Evolutionary conservation across 2,888 invertebrate species (phyloP), one percentile per base, ranked within the genome.

Genomic region (Epirrhoe alternata): DNA sequence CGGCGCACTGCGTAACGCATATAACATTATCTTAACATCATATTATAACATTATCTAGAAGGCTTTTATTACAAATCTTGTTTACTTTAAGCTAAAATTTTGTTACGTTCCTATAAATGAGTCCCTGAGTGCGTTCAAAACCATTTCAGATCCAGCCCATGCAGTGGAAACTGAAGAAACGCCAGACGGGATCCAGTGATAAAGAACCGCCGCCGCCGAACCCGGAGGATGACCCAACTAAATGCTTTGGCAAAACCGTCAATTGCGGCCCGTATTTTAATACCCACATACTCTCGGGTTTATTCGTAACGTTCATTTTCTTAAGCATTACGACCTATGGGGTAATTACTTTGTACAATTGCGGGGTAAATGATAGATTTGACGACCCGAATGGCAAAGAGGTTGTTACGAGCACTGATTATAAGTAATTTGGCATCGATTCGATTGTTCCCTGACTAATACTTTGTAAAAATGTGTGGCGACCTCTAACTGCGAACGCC

Each of bases 231-330:
- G 49, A 50, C 17, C n/a, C 47, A 7, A 45, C 42, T 0, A 52
- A 45, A 17, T 31, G 6, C 45, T 88, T 87, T 51, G 82, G 79
- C 0, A 68, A 74, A 0, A 71, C 79, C 0, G 74, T 81, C 0
- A 81, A 85, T 64, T 89, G 89, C 53, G 83, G 85, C 0, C 86
- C 86, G 0, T 87, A 83, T 38, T 87, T 87, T 62, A 86, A 74
- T 45, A 59, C 74, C 0, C 72, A 71, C 0, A 85, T 88, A 0
- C 45, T 88, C 0, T 62, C 84, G 0, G 75, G 75, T 0, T 55
- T 89, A 0, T 71, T 87, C 10, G 74, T 88, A 0, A 56, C 77
- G 0, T 66, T 68, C 0, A 38, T 88, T 0, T 79, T 74, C 5
- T 5, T 83, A 0, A 17, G 53, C 0, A 83, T 88, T 2, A 31